Conservation (phyloP, 2,888 invertebrate genomes). For the Odontothrips loti region DNA sequence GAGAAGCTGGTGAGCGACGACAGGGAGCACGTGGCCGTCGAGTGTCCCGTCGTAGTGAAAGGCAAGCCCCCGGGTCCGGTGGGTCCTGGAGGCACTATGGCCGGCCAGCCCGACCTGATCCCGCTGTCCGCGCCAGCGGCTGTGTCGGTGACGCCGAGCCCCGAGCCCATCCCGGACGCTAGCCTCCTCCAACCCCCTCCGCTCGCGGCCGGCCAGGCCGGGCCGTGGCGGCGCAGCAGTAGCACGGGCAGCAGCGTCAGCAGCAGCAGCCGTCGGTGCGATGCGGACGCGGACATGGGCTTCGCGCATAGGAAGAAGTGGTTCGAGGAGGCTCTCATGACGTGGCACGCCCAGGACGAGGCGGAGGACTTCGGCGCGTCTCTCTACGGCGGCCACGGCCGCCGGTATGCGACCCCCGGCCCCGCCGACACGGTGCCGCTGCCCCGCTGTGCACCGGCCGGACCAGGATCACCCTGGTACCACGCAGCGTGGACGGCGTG, state of each 20-base stretch:
- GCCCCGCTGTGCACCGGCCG: background rate
- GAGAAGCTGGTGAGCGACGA: conserved; percentile 19
- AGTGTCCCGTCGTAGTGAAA: background rate
- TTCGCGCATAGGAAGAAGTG: background rate
- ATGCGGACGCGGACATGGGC: background rate
- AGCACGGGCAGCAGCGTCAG: background rate
- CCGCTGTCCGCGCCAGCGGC: background rate
- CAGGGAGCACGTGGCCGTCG: background rate
- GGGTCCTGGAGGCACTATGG: background rate
- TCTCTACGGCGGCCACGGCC: background rate
- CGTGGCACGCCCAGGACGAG: conserved; percentile 9
- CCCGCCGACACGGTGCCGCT: background rate
- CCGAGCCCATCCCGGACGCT: background rate
- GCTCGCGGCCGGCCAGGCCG: background rate
- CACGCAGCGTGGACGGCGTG: background rate
- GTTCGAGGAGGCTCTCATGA: background rate
- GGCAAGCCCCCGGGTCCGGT: background rate
- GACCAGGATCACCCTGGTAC: background rate
- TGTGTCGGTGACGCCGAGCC: too few relatives aligned
- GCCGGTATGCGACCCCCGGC: background rate
- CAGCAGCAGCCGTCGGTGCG: background rate
- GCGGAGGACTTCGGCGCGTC: background rate
- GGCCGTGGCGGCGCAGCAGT: background rate
- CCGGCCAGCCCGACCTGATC: background rate
- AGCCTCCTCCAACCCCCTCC: background rate